Evolutionary conservation across 1,140 invertebrate species (phyloP).

Genomic region (Eurosta solidaginis): DNA sequence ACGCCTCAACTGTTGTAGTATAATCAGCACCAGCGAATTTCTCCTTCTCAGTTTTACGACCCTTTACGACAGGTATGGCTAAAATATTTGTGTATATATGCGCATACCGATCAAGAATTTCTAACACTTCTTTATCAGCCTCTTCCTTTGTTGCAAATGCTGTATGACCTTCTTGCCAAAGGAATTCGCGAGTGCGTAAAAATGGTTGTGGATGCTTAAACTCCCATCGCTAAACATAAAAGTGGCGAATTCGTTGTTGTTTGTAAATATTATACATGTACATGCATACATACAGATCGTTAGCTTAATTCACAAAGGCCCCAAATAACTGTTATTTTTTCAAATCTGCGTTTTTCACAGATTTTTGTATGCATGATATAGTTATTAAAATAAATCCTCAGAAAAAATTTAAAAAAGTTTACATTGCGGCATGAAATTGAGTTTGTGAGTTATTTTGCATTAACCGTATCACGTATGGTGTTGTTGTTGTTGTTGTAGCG

Average conservation of each 20-base stretch:
- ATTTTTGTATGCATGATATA: too few relatives aligned
- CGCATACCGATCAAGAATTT: slow-evolving; percentile 84
- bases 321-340: too few relatives aligned
- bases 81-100: slow-evolving; percentile 89
- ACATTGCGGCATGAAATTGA: too few relatives aligned
- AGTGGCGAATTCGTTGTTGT: background rate
- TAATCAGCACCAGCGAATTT: slow-evolving; percentile 99
- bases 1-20: slow-evolving; percentile 97
- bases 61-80: slow-evolving; percentile 94
- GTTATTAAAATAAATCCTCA: too few relatives aligned
- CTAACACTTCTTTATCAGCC: slow-evolving; percentile 85
- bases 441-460: too few relatives aligned
- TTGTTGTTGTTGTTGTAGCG: too few relatives aligned
- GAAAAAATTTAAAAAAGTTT: too few relatives aligned
- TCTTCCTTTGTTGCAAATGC: slow-evolving; percentile 85
- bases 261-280: too few relatives aligned
- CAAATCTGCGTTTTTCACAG: too few relatives aligned
- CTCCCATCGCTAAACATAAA: slow-evolving; percentile 85
- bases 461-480: too few relatives aligned
- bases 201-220: slow-evolving; percentile 99
- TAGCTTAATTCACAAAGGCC: too few relatives aligned
- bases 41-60: slow-evolving; percentile 98
- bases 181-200: slow-evolving; percentile 94
- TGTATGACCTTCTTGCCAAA: slow-evolving; percentile 99
- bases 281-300: too few relatives aligned